Evolutionary conservation across 37 sponge, comb jelly and placozoan species (phyloP).

Genomic region (Petrosia ficiformis): DNA sequence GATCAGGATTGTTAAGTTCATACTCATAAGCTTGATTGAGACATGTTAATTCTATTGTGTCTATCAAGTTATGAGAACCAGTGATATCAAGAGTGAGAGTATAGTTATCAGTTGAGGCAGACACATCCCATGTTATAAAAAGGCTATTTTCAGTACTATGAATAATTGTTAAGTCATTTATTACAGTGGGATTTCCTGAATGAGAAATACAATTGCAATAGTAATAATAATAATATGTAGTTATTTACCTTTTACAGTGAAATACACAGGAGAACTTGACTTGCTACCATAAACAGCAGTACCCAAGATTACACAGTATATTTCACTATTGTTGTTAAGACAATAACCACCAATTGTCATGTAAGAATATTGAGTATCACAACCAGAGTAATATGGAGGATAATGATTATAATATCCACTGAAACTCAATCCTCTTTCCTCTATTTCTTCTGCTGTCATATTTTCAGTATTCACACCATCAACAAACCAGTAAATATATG

Average conservation of each 20-base stretch:
- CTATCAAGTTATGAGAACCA: background rate
- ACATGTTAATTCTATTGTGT: no score
- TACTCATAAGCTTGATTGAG: no score
- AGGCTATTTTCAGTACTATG: background rate
- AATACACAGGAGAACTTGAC: background rate
- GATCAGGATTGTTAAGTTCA: no score
- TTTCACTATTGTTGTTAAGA: background rate
- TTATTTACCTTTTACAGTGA: background rate
- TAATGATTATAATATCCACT: no score
- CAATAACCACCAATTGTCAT: background rate
- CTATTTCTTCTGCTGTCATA: background rate
- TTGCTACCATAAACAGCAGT: background rate
- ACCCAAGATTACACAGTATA: background rate
- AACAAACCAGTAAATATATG: background rate
- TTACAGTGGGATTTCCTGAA: background rate
- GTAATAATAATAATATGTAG: background rate
- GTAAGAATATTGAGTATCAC: background rate
- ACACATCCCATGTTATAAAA: background rate
- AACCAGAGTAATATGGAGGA: background rate
- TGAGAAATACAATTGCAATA: background rate
- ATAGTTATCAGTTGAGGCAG: background rate
- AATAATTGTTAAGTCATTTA: background rate
- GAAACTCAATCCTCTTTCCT: background rate
- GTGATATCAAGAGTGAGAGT: background rate
- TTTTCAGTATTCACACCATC: background rate